Percentiles rank a stretch among this genome's conserved stretches.
phyloP scores from a whole-genome alignment of 2,888 invertebrate genomes.

The Tolmerus cingulatus region DNA sequence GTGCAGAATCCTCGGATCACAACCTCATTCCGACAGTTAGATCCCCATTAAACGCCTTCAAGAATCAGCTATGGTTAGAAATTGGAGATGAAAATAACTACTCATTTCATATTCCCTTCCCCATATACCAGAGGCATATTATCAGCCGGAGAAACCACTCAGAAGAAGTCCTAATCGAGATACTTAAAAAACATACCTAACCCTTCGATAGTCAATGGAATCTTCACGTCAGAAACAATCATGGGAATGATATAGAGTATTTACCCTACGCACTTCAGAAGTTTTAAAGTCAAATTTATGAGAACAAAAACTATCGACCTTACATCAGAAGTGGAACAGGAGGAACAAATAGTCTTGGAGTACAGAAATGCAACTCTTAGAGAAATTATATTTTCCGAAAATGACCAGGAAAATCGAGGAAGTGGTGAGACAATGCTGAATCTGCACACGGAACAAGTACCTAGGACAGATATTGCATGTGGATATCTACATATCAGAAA shows the following conservation, averaged over 20 bases:
- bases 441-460: constrained; percentile 45
- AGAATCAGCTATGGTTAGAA: background rate
- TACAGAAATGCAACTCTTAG: constrained; percentile 3
- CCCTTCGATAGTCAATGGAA: constrained; percentile 8
- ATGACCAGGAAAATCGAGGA: constrained; percentile 45
- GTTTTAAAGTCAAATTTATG: constrained; percentile 1
- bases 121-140: background rate
- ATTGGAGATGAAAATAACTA: background rate
- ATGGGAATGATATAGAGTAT: constrained; percentile 15
- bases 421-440: constrained; percentile 42
- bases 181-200: constrained; percentile 5
- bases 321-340: background rate
- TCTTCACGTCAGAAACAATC: background rate
- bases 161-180: background rate
- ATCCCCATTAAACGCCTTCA: constrained; percentile 17
- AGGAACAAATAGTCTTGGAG: background rate
- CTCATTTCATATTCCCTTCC: background rate
- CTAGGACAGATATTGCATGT: constrained; percentile 45
- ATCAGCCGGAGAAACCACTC: background rate
- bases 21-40: constrained; percentile 36
- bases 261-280: background rate
- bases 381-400: constrained; percentile 46
- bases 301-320: background rate
- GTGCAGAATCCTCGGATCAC: constrained; percentile 31
- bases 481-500: constrained; percentile 45